Evolutionary conservation across 2,888 invertebrate genomes (phyloP).

Genomic region (Stictocephala bisonia): DNA sequence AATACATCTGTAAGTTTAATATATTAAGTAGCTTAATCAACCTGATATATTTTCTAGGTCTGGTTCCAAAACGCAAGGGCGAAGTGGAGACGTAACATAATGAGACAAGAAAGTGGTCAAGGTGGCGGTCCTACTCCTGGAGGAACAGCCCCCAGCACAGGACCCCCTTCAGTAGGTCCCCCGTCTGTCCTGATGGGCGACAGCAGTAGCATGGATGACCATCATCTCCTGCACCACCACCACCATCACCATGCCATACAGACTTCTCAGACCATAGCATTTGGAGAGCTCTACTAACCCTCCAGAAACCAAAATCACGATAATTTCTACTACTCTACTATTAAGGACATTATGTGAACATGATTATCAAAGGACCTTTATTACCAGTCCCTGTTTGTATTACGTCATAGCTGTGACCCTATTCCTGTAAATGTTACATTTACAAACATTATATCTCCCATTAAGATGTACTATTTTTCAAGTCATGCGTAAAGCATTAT

Average conservation of each 20-base stretch:
- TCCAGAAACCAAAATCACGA: too few relatives aligned
- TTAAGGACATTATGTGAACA: too few relatives aligned
- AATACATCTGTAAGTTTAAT: neutral
- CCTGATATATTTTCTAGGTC: constrained; percentile 85
- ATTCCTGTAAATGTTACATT: too few relatives aligned
- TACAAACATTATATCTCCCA: too few relatives aligned
- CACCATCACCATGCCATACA: constrained; percentile 52
- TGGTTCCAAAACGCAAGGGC: constrained; percentile 99
- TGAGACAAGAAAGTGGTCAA: constrained; percentile 79
- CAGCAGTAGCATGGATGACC: constrained; percentile 52
- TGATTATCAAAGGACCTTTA: too few relatives aligned
- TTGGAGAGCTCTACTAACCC: constrained; percentile 53
- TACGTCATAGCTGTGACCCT: too few relatives aligned
- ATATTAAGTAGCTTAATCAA: constrained; percentile 19
- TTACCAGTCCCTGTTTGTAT: too few relatives aligned
- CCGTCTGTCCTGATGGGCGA: constrained; percentile 62
- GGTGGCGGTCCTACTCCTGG: constrained; percentile 42
- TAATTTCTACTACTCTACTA: too few relatives aligned
- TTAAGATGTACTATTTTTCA: too few relatives aligned
- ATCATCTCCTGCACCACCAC: constrained; percentile 52
- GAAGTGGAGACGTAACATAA: constrained; percentile 95
- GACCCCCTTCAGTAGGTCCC: constrained; percentile 56
- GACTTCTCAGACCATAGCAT: constrained; percentile 51
- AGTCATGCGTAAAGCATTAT: too few relatives aligned
- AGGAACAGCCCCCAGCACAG: constrained; percentile 47